Evolutionary conservation across 2,888 invertebrate species (phyloP).

Genomic region (Automeris io): DNA sequence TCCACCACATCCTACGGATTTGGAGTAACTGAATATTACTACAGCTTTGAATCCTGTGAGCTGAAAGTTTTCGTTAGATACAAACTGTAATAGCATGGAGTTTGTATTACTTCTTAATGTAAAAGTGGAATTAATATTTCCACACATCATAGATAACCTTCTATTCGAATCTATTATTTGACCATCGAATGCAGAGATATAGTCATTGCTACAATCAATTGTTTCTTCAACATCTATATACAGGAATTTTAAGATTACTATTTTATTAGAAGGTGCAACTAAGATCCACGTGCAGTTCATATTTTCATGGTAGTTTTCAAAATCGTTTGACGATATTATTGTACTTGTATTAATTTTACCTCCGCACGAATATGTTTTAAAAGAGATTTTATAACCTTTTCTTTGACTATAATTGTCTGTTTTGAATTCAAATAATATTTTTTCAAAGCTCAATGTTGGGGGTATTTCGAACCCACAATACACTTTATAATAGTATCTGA

Average conservation of each 20-base stretch:
- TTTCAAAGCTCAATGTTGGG: constrained; percentile 41
- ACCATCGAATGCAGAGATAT: constrained; percentile 77
- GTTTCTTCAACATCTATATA: constrained; percentile 74
- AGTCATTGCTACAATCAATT: constrained; percentile 75
- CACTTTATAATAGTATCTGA: constrained; percentile 19
- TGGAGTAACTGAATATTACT: constrained; percentile 76
- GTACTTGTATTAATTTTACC: constrained; percentile 80
- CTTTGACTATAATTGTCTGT: constrained; percentile 74
- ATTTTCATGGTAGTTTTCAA: constrained; percentile 62
- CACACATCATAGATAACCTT: constrained; percentile 79
- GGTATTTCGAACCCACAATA: constrained; percentile 46
- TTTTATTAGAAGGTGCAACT: constrained; percentile 80
- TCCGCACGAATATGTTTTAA: constrained; percentile 82
- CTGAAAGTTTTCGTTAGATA: constrained; percentile 53
- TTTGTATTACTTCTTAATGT: constrained; percentile 78
- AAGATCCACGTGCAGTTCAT: constrained; percentile 88
- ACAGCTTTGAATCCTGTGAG: constrained; percentile 77
- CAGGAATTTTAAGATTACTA: constrained; percentile 79
- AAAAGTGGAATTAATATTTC: constrained; percentile 76
- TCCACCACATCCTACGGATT: constrained; percentile 83
- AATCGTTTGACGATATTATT: constrained; percentile 69
- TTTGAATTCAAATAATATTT: constrained; percentile 67
- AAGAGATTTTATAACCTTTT: constrained; percentile 79
- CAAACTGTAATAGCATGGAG: constrained; percentile 73
- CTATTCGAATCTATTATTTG: constrained; percentile 40